Evolutionary conservation across 53 echinoderm and acorn worm species (phyloP), one percentile per base, ranked within the genome.

Genomic region (Holothuria scabra): DNA sequence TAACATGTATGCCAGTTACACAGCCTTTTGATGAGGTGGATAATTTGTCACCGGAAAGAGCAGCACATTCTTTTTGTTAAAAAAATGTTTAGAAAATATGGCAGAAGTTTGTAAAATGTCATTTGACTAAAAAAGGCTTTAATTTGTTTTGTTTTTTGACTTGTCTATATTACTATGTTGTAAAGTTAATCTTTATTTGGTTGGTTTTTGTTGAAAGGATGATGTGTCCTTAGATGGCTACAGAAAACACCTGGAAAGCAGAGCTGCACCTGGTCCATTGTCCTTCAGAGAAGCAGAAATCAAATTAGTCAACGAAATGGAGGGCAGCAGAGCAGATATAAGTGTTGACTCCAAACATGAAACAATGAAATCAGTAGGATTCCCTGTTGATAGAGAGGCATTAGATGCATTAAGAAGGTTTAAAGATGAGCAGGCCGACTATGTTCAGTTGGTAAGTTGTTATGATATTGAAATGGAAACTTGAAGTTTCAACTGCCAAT

Each of bases 271-370:
- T 0, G 93, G 89, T 2, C 97, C 97, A 0, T 61, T 97, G 78
- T 88, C 97, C 18, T 80, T 79, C 18, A 60, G 64, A 52, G 97
- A 97, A 80, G 85, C 83, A 49, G 97, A 97, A 37, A 26, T 59
- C 20, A 86, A 90, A 59, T 64, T 65, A 60, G 87, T 90, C 34
- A 79, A 79, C 30, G 92, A 93, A 48, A 52, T 79, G 41, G 97
- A 97, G 46, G 87, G 87, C 24, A 83, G 87, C 21, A 79, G 84
- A 18, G 37, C 76, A 28, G 88, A 92, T 22, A 88, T 93, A 60
- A 92, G 91, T 66, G 88, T 94, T 56, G 82, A 90, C 79, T 88
- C 91, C n/a, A 97, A 94, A 87, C 86, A 86, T 60, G 92, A 94
- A 48, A 94, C 94, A 14, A 85, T 97, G 80, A 83, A 86, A 19